Evolutionary conservation across 2,888 invertebrate species (phyloP).

Genomic region (Cordilura impudica): DNA sequence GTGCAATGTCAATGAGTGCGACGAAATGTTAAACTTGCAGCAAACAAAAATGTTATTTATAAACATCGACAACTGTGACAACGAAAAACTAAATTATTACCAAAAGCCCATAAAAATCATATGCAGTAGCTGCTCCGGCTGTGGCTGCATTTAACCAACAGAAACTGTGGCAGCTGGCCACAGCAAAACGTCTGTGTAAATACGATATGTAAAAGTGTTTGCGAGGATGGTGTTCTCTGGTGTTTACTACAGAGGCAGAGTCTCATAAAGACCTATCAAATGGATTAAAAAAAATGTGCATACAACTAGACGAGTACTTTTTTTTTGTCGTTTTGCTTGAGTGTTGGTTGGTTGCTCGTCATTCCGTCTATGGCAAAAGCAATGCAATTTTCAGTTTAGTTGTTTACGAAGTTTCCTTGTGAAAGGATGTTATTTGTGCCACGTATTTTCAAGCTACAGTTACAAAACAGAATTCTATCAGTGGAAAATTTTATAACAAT

Average conservation of each 20-base stretch:
- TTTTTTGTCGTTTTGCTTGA: not conserved
- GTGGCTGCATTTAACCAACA: conserved; percentile 29
- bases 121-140: conserved; percentile 39
- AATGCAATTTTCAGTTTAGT: conserved; percentile 58
- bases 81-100: not conserved
- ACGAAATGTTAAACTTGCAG: not conserved
- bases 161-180: conserved; percentile 22
- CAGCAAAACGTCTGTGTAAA: conserved; percentile 21
- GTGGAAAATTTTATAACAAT: conserved; percentile 5
- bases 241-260: conserved; percentile 59
- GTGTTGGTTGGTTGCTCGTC: conserved; percentile 37
- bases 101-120: conserved; percentile 42
- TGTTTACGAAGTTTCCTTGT: conserved; percentile 58
- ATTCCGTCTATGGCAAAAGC: conserved; percentile 37
- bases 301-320: conserved; percentile 49
- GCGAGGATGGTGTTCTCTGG: conserved; percentile 25
- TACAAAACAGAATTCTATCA: not conserved
- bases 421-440: conserved; percentile 52
- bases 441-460: conserved; percentile 2
- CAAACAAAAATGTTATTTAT: not conserved
- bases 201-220: conserved; percentile 4
- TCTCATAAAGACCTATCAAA: conserved; percentile 44
- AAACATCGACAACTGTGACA: not conserved
- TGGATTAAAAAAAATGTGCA: conserved; percentile 36
- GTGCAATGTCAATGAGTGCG: conserved; percentile 3